Base-by-base conservation (phyloP, 2,113 vertebrate species). In the Reinhardtius hippoglossoides region DNA sequence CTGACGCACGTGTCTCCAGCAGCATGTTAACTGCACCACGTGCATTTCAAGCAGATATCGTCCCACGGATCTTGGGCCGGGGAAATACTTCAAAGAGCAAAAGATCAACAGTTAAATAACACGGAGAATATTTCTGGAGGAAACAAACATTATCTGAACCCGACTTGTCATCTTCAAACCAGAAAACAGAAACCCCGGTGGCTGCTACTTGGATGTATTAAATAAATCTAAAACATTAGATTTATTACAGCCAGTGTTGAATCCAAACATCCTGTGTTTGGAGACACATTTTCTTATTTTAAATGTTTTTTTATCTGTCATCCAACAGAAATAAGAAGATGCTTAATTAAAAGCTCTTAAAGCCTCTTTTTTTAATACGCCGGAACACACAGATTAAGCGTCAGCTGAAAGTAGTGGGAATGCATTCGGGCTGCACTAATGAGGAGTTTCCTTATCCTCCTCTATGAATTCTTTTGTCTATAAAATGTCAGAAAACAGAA, bases 71-170 rank as follows among this genome's bases (percentile, higher is more conserved):
- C 37, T 8, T 1, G 9, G 27, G 64, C 42, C 42, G 79, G 65
- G 75, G 79, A 86, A 85, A 84, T 81, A 83, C 80, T 68, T 88
- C 81, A 80, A 82, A 88, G 80, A 54, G 42, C n/a, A 74, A 59
- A 76, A 21, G 50, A 87, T 66, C 65, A 72, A 87, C 71, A 78
- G 40, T 69, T 74, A 74, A 64, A 70, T 27, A 80, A 84, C 37
- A 72, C 56, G 35, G 59, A 71, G 35, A 55, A 64, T 3, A 81
- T 71, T 71, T 83, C 71, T 75, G 7, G 48, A 82, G 68, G 78
- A 76, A 58, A 83, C 54, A 18, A 74, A 66, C 37, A 86, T 57
- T 60, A 61, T 61, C 52, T 62, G 26, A 87, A 80, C 56, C 50
- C 21, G 27, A 52, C 26, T 67, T 35, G 9, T 61, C 52, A 72